A percentile compares a stretch with the other conserved stretches of the same genome.
Conservation (phyloP, 2,888 invertebrate species). For the Melieria omissa region DNA sequence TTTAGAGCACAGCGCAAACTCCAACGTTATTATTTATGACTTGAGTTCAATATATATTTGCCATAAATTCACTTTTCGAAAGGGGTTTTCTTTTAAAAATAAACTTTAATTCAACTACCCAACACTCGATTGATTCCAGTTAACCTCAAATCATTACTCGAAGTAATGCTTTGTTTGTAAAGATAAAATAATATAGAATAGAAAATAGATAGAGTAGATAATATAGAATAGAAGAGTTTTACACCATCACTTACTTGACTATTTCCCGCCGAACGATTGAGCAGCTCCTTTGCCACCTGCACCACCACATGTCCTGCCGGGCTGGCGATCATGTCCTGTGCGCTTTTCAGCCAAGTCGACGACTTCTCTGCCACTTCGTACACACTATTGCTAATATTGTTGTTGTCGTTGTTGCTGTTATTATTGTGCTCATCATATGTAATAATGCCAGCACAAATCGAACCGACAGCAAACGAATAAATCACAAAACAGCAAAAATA, state of each 20-base stretch:
- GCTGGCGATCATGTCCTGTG: constrained; percentile 59
- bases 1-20: too few relatives aligned
- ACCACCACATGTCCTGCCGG: constrained; percentile 66
- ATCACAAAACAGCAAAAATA: constrained; percentile 12
- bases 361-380: constrained; percentile 46
- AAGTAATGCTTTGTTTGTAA: too few relatives aligned
- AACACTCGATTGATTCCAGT: too few relatives aligned
- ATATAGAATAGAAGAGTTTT: too few relatives aligned
- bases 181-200: too few relatives aligned
- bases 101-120: too few relatives aligned
- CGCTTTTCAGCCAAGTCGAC: constrained; percentile 58
- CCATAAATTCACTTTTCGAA: too few relatives aligned
- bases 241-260: constrained; percentile 71
- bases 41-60: too few relatives aligned
- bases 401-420: background rate
- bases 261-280: constrained; percentile 75
- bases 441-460: constrained; percentile 14
- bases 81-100: too few relatives aligned
- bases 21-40: too few relatives aligned
- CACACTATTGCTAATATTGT: constrained; percentile 4
- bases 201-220: too few relatives aligned
- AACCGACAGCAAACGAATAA: constrained; percentile 5
- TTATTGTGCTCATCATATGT: constrained; percentile 9
- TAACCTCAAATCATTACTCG: too few relatives aligned
- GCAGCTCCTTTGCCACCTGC: constrained; percentile 73